Evolutionary conservation across 2,797 vertebrate genomes (phyloP), one percentile per base, ranked within the genome.

Genomic region (Eulemur rubriventer): DNA sequence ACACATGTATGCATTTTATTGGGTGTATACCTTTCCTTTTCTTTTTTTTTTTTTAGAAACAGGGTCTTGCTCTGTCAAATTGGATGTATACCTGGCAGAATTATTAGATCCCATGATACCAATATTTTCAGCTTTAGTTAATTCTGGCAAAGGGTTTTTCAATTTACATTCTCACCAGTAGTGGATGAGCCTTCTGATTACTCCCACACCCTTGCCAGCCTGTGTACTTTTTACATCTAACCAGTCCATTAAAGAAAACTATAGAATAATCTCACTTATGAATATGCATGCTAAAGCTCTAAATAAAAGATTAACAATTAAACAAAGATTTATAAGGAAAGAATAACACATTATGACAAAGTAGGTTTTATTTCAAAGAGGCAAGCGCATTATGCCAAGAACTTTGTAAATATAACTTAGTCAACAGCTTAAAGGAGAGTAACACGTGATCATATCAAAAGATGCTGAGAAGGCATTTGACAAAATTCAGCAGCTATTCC

Each of bases 301-400:
- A 96, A 94, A 63, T 83, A 93, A 89, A 93, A 95, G 50, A 89
- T 59, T 6, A 79, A 28, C 48, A 69, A 89, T 22, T 46, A 48
- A 83, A 91, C 72, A 85, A 30, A 33, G 46, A 92, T 41, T 96
- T 94, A 70, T 35, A 79, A 92, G 55, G 89, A 69, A 91, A 87
- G 13, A 91, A n/a, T 33, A 91, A 89, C 38, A 90, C 48, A 78
- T 67, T 93, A 89, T 85, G 81, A 87, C 35, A 59, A 91, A 78
- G 61, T 10, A 72, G 61, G 35, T 28, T 96, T 95, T 95, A 93
- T 70, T 96, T 35, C 69, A 97, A 94, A 78, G 55, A 83, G 67
- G 84, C 28, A 79, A 88, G 73, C 41, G 18, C 67, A 14, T 55
- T 85, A 67, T 1, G 14, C 80, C 91, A 91, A 61, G 35, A 84